Evolutionary conservation across 2,113 vertebrate species (phyloP).

Genomic region (Promerops cafer): DNA sequence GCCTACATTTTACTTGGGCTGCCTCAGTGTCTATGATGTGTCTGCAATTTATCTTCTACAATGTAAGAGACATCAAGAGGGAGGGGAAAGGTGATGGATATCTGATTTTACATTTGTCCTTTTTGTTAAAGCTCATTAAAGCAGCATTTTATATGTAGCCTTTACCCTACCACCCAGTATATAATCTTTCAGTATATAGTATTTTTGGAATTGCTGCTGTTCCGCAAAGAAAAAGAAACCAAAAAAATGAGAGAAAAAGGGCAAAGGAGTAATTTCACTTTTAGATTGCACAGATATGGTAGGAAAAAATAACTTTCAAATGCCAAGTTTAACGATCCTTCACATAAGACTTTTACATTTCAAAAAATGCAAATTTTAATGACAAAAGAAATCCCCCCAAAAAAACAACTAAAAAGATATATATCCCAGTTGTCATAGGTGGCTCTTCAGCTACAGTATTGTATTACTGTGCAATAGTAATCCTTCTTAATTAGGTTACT

Average conservation of each 20-base stretch:
- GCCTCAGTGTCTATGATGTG: not conserved
- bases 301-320: not conserved
- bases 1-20: not conserved
- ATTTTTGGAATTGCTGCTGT: not conserved
- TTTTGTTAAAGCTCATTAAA: conserved; percentile 39
- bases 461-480: not conserved
- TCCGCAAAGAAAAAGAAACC: not conserved
- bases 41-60: conserved; percentile 14
- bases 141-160: not conserved
- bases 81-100: not conserved
- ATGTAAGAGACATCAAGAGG: not conserved
- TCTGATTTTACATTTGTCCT: not conserved
- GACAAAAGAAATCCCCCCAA: not conserved
- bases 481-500: not conserved
- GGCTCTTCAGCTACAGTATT: not conserved
- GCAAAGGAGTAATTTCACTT: not conserved
- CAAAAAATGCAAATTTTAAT: not conserved
- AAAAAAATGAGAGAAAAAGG: not conserved
- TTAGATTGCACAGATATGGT: not conserved
- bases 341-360: not conserved
- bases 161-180: not conserved
- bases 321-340: not conserved
- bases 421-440: not conserved
- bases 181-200: not conserved
- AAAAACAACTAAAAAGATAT: not conserved